These are phyloP conservation scores for Tauraco erythrolophus DNA, from an alignment of 2,113 vertebrate species.

Conservation along the genomic window DNA sequence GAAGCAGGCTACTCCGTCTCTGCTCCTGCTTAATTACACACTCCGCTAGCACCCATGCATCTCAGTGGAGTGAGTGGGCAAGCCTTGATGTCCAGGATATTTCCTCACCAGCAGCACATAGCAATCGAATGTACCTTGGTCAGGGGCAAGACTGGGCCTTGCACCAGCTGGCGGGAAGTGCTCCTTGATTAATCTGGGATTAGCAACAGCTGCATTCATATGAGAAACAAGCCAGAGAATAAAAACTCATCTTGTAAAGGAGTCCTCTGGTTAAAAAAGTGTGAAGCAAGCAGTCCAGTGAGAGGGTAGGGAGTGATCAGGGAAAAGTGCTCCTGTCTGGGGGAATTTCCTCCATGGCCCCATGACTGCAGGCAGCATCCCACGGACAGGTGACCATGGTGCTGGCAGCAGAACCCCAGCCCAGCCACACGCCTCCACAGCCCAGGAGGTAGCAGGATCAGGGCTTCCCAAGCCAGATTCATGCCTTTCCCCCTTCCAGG, in stretches of 20 bases:
- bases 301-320: not conserved
- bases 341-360: not conserved
- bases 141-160: not conserved
- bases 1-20: not conserved
- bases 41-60: not conserved
- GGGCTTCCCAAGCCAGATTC: not conserved
- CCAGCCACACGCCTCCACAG: fast-evolving
- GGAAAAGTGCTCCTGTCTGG: fast-evolving
- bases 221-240: not conserved
- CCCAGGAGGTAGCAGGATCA: not conserved
- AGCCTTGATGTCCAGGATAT: fast-evolving
- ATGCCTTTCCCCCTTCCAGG: not conserved
- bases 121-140: not conserved
- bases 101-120: not conserved
- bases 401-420: not conserved
- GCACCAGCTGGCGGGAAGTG: not conserved
- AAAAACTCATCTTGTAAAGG: not conserved
- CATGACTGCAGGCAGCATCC: fast-evolving
- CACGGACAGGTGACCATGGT: not conserved
- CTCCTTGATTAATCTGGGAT: not conserved
- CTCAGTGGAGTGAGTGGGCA: not conserved
- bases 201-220: not conserved
- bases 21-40: not conserved
- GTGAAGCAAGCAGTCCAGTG: fast-evolving
- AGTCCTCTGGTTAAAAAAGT: not conserved